Evolutionary conservation across 2,888 invertebrate genomes (phyloP).

Genomic region (Tuberolachnus salignus): DNA sequence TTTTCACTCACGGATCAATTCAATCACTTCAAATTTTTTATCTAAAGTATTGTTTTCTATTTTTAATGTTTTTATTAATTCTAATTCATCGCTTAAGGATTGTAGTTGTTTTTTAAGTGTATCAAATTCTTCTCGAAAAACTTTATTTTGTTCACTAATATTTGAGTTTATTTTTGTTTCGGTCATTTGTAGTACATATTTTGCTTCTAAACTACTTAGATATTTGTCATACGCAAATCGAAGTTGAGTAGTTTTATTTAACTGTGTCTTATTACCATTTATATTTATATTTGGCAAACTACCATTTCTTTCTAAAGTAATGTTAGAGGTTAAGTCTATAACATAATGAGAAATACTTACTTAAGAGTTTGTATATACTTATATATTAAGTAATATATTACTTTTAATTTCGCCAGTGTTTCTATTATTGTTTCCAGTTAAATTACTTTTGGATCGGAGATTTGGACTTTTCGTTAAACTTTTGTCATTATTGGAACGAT

Average conservation of each 20-base stretch:
- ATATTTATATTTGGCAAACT: conserved; percentile 33
- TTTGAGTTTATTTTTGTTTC: conserved; percentile 27
- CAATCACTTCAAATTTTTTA: conserved; percentile 24
- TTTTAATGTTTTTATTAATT: conserved; percentile 27
- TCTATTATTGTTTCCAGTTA: neutral
- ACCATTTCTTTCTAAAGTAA: conserved; percentile 33
- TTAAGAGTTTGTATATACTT: neutral
- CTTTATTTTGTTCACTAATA: conserved; percentile 40
- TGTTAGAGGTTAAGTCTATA: conserved; percentile 9
- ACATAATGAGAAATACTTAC: neutral
- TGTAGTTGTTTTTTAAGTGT: conserved; percentile 30
- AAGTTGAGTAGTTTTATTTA: conserved; percentile 9
- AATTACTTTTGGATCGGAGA: conserved; percentile 26
- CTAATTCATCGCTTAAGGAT: conserved; percentile 13
- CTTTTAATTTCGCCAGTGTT: conserved; percentile 1
- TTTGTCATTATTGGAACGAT: neutral
- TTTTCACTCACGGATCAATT: conserved; percentile 25
- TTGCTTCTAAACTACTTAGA: conserved; percentile 27
- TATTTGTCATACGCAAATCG: conserved; percentile 35
- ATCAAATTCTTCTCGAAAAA: conserved; percentile 32
- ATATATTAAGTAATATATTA: neutral
- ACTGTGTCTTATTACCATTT: conserved; percentile 10
- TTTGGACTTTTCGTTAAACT: neutral
- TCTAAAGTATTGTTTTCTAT: conserved; percentile 22
- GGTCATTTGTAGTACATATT: neutral